phyloP scores from a whole-genome alignment of 1,140 invertebrate genomes.

The Cecropterus lyciades region DNA sequence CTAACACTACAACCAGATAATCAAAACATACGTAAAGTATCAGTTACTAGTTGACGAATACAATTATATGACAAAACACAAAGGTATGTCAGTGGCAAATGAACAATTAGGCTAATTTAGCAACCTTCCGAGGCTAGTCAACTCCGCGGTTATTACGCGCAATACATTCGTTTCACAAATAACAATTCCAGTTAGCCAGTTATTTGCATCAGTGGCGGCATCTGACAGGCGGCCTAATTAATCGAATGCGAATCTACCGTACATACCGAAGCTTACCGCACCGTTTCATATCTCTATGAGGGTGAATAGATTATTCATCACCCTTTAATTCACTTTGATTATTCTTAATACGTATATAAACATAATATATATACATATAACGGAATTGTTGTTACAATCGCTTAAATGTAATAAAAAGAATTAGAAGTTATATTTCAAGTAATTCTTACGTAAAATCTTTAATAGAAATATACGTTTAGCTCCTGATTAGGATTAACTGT shows the following conservation, averaged over 20 bases:
- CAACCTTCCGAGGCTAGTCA: conserved; percentile 38
- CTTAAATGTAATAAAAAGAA: too few relatives aligned
- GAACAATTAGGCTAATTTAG: conserved; percentile 42
- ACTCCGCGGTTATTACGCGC: conserved; percentile 43
- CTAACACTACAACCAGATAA: too few relatives aligned
- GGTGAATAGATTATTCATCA: conserved; percentile 11
- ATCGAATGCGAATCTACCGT: conserved; percentile 19
- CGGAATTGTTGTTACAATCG: too few relatives aligned
- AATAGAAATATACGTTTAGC: too few relatives aligned
- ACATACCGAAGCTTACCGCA: neutral
- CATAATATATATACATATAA: too few relatives aligned
- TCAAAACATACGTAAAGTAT: neutral
- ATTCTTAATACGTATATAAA: too few relatives aligned
- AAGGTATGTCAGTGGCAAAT: conserved; percentile 11
- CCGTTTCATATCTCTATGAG: conserved; percentile 8
- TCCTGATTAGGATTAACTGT: too few relatives aligned
- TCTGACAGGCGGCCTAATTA: conserved; percentile 23
- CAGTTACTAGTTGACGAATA: neutral
- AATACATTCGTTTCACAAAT: conserved; percentile 54
- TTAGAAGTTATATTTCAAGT: too few relatives aligned
- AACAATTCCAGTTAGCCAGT: conserved; percentile 47
- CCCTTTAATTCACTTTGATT: neutral
- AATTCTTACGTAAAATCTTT: too few relatives aligned
- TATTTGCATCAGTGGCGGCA: conserved; percentile 44
- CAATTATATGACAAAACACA: neutral